These are phyloP conservation scores for Oncorhynchus kisutch DNA, from an alignment of 2,113 vertebrate genomes.

Conservation along the genomic window DNA sequence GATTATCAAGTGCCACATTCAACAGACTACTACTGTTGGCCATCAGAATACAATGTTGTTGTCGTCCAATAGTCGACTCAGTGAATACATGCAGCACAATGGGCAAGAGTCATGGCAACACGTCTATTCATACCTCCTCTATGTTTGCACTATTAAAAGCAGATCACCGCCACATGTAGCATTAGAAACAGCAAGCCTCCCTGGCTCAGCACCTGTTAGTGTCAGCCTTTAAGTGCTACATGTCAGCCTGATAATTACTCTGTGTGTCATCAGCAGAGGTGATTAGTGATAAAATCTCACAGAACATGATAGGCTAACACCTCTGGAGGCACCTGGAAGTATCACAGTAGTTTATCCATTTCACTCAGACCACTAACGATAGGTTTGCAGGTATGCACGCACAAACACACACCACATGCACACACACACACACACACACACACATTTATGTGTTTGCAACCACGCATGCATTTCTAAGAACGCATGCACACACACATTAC, in stretches of 20 bases:
- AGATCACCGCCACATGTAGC: too few relatives aligned
- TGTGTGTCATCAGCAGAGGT: neutral
- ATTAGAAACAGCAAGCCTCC: too few relatives aligned
- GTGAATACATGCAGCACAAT: too few relatives aligned
- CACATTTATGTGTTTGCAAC: neutral
- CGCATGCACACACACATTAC: too few relatives aligned
- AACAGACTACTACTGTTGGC: neutral
- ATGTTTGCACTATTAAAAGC: too few relatives aligned
- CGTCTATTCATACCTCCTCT: too few relatives aligned
- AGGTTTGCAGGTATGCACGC: too few relatives aligned
- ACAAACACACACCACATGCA: neutral
- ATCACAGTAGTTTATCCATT: slow-evolving; percentile 15
- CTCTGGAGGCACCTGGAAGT: slow-evolving; percentile 12
- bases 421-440: neutral
- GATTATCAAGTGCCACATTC: neutral
- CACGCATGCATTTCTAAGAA: neutral
- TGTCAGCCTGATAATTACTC: neutral
- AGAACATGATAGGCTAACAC: neutral
- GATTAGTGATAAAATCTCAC: neutral
- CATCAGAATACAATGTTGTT: too few relatives aligned
- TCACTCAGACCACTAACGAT: too few relatives aligned
- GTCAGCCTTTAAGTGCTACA: too few relatives aligned
- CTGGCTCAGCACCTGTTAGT: too few relatives aligned
- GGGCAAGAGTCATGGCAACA: neutral
- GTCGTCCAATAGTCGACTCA: too few relatives aligned